A percentile compares a stretch with the other conserved stretches of the same genome.
These are phyloP conservation scores for Julus scandinavius DNA, from an alignment of 2,888 invertebrate species.

Conservation along the genomic window DNA sequence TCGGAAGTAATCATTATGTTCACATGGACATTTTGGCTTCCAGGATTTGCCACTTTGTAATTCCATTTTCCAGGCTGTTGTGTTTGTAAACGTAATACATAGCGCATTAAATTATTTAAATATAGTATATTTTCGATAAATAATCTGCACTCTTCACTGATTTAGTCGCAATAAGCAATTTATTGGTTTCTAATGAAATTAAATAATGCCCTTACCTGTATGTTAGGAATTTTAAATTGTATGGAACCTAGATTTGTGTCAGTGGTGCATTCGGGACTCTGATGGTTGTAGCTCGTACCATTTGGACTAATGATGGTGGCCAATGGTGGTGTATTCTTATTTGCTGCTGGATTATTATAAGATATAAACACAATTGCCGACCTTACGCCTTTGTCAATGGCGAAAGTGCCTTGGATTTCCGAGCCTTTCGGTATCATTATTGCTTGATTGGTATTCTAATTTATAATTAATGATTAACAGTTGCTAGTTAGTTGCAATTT, in stretches of 20 bases:
- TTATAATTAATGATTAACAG: not conserved
- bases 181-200: not conserved
- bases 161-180: no score
- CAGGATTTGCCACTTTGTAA: not conserved
- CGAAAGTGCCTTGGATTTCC: not conserved
- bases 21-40: not conserved
- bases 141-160: no score
- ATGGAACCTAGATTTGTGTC: not conserved
- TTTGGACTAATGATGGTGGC: not conserved
- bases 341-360: not conserved
- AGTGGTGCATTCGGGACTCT: not conserved
- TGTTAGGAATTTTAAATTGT: not conserved
- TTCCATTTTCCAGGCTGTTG: slow-evolving; percentile 24
- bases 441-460: not conserved
- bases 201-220: not conserved
- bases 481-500: not conserved
- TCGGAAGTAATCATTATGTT: slow-evolving; percentile 10
- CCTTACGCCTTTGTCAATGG: not conserved
- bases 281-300: not conserved
- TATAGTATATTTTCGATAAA: no score
- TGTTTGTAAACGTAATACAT: not conserved
- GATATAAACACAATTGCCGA: not conserved
- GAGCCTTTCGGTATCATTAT: not conserved
- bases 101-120: not conserved
- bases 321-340: not conserved